These are phyloP conservation scores for Myrmophylax atrothorax DNA, from an alignment of 2,113 vertebrate species.

Conservation along the genomic window DNA sequence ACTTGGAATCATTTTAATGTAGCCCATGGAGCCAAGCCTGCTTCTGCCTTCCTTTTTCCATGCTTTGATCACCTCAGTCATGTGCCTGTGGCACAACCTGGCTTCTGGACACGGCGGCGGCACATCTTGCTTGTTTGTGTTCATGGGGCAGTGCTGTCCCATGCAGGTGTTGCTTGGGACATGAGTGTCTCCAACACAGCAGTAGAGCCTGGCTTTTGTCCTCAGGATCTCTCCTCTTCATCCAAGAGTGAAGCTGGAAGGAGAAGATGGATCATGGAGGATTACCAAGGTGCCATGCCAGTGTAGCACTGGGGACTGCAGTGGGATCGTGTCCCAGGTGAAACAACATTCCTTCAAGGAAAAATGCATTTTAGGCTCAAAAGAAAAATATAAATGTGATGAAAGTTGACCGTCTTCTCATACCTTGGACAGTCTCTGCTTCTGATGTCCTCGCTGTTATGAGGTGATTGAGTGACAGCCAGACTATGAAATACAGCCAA, in stretches of 20 bases:
- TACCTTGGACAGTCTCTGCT: neutral
- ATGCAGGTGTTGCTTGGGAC: neutral
- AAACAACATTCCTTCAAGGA: neutral
- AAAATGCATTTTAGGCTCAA: neutral
- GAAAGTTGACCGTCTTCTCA: neutral
- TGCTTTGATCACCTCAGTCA: fast-evolving
- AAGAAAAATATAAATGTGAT: neutral
- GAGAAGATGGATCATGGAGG: neutral
- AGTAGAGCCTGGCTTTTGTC: neutral
- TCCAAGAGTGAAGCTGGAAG: neutral
- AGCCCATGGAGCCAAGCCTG: neutral
- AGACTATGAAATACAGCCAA: neutral
- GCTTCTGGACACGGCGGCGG: neutral
- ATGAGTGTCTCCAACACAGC: neutral
- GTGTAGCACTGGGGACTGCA: neutral
- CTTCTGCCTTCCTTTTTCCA: neutral
- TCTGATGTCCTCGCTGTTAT: neutral
- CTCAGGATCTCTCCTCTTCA: neutral
- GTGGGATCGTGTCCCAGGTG: neutral
- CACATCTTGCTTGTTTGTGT: fast-evolving
- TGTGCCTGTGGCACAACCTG: neutral
- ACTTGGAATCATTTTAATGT: neutral
- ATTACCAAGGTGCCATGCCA: neutral
- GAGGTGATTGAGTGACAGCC: neutral
- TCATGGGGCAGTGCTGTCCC: neutral